These are phyloP conservation scores for Drosophila mimica DNA, from an alignment of 2,888 invertebrate species.

Conservation along the genomic window DNA sequence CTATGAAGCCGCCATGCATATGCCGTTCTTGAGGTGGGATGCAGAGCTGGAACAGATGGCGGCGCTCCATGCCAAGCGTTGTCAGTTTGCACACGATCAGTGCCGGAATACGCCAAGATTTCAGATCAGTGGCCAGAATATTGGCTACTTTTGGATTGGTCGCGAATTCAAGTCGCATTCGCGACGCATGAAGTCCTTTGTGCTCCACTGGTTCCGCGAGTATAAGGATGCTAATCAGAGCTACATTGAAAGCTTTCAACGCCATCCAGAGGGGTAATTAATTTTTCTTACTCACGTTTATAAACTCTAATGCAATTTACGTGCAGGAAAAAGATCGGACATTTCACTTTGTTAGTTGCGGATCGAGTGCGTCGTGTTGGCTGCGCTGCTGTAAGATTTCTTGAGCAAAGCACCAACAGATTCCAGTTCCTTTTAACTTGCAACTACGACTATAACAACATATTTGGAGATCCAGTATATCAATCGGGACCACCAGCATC, in stretches of 20 bases:
- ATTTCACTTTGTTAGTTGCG: constrained; percentile 82
- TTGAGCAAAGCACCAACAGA: constrained; percentile 46
- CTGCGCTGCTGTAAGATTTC: constrained; percentile 81
- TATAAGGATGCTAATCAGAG: constrained; percentile 81
- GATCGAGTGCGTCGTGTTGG: constrained; percentile 83
- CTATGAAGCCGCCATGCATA: constrained; percentile 77
- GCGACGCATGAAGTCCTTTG: constrained; percentile 81
- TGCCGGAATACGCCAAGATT: constrained; percentile 82
- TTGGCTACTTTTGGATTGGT: constrained; percentile 82
- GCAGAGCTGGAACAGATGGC: constrained; percentile 81
- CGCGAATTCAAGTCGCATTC: constrained; percentile 83
- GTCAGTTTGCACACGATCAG: constrained; percentile 81
- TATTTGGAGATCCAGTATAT: constrained; percentile 80
- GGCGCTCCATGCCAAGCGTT: constrained; percentile 80
- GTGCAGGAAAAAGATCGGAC: constrained; percentile 83
- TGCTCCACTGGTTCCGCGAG: constrained; percentile 83
- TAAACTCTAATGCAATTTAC: neutral
- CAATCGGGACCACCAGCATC: constrained; percentile 76
- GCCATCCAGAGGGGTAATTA: constrained; percentile 74
- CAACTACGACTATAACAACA: constrained; percentile 83
- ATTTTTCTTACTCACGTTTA: neutral
- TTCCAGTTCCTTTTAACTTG: constrained; percentile 82
- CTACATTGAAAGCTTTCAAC: constrained; percentile 75
- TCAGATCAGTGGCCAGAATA: constrained; percentile 82
- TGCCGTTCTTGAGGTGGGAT: constrained; percentile 83